Conservation (phyloP, 2,113 vertebrate species). For the Lathamus discolor region DNA sequence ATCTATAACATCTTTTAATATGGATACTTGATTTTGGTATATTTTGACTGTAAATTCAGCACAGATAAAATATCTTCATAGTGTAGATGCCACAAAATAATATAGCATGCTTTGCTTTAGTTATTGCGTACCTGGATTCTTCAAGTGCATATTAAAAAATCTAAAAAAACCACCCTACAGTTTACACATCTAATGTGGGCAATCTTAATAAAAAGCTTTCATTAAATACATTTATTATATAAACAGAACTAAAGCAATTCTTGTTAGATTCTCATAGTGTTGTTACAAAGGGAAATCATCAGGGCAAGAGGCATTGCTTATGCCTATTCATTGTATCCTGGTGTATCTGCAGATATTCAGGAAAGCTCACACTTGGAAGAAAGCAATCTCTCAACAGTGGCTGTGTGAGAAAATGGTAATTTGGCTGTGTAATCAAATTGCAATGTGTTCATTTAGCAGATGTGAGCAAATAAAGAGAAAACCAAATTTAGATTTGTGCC, state of each 20-base stretch:
- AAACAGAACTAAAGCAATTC: neutral
- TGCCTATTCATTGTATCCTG: neutral
- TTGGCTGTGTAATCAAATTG: constrained; percentile 73
- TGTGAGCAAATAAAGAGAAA: constrained; percentile 74
- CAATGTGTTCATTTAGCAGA: constrained; percentile 74
- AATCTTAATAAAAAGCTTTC: neutral
- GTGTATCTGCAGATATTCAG: constrained; percentile 19
- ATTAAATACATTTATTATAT: neutral
- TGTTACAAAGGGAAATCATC: neutral
- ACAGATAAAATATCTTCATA: neutral
- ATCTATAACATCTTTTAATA: neutral
- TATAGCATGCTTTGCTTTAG: neutral
- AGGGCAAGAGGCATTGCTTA: neutral
- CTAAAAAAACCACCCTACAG: neutral
- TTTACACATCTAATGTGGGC: neutral
- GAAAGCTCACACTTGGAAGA: constrained; percentile 61
- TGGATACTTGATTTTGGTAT: neutral
- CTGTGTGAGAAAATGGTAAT: constrained; percentile 57
- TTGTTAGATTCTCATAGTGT: neutral
- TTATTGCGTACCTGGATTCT: neutral
- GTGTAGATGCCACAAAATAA: neutral
- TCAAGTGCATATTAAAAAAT: neutral
- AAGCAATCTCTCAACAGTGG: constrained; percentile 29
- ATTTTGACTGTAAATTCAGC: neutral
- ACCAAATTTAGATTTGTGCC: constrained; percentile 39